Evolutionary conservation across 2,797 vertebrate genomes (phyloP), one percentile per base, ranked within the genome.

Genomic region (Myripristis murdjan): DNA sequence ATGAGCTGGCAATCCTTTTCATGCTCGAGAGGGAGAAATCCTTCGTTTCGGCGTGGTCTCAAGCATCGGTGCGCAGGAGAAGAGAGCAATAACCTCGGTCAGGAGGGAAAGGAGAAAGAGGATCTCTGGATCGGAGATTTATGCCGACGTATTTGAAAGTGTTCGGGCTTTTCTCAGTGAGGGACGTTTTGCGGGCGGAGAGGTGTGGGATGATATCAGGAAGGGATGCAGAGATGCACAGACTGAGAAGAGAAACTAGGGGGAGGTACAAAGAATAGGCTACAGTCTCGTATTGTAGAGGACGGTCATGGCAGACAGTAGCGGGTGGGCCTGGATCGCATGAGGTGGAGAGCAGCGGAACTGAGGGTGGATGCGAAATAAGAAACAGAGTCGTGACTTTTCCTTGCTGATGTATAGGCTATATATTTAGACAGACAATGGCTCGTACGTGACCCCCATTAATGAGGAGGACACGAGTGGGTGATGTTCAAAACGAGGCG

Each of bases 1-100:
- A 96, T 93, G 95, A 94, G 94, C 94, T 95, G 95, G 95, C 96
- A 96, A 96, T 95, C 95, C 95, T 97, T 96, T 94, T 98, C 97
- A 98, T 98, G 94, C 97, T 98, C 96, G 93, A 86, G 95, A 95
- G 94, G 83, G 89, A 89, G 92, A 91, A 96, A 96, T 96, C 95
- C 95, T 93, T 85, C 87, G 93, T 81, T 88, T 94, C 93, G 93
- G 92, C 91, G 94, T 91, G 93, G 92, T 95, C 89, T 93, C 91
- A 88, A 92, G 93, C 96, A 97, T 97, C 86, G 89, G 84, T 80
- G 85, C 83, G 77, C 77, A 79, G 73, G 84, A 72, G 78, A 83
- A 83, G 75, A 87, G 89, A 89, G 87, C 88, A 33, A 85, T 78
- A 85, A 90, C 91, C 87, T 92, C 89, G 91, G 88, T 89, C 77